phyloP scores from a whole-genome alignment of 2,113 vertebrate species.

The Chamaea fasciata region DNA sequence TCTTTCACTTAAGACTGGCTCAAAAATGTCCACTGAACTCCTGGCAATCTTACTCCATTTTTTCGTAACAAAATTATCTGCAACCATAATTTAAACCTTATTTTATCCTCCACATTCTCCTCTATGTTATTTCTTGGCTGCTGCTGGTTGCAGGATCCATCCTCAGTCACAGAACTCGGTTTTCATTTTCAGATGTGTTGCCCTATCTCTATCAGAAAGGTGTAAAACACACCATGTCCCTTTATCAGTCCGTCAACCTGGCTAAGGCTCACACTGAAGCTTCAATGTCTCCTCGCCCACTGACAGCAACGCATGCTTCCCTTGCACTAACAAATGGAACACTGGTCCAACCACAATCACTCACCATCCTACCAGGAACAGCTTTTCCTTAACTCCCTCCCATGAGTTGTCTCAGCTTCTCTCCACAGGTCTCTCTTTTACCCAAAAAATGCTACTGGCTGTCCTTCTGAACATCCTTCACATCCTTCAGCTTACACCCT shows the following conservation, averaged over 20 bases:
- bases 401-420: background rate
- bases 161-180: background rate
- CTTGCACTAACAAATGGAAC: background rate
- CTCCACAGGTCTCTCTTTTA: background rate
- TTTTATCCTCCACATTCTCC: background rate
- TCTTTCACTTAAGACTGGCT: background rate
- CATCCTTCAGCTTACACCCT: background rate
- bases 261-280: background rate
- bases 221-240: background rate
- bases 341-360: background rate
- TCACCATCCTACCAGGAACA: background rate
- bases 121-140: background rate
- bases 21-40: background rate
- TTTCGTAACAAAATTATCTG: background rate
- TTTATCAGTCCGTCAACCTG: background rate
- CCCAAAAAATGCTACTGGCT: background rate
- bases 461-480: background rate
- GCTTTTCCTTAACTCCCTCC: background rate
- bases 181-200: background rate
- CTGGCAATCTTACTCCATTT: background rate
- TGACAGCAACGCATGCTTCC: background rate
- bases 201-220: background rate
- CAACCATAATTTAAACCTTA: background rate
- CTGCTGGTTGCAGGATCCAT: background rate
- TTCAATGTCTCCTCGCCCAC: background rate